These are phyloP conservation scores for Penelope pileata DNA, from an alignment of 2,113 vertebrate genomes.

Conservation along the genomic window DNA sequence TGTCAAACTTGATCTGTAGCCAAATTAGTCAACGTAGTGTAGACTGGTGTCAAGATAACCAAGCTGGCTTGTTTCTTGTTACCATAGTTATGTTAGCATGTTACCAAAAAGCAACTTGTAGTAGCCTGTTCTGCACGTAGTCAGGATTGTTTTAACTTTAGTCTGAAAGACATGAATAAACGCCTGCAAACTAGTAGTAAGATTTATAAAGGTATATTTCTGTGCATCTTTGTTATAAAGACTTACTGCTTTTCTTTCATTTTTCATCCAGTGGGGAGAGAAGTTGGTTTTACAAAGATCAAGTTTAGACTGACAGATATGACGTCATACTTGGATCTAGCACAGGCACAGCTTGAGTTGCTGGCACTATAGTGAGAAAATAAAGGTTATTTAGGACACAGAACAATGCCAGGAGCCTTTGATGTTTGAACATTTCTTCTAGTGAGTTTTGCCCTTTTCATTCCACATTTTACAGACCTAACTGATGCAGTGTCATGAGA, in stretches of 20 bases:
- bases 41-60: slow-evolving; percentile 57
- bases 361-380: slow-evolving; percentile 21
- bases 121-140: not conserved
- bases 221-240: not conserved
- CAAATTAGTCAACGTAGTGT: slow-evolving; percentile 58
- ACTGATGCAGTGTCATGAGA: not conserved
- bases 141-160: slow-evolving; percentile 11
- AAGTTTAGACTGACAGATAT: slow-evolving; percentile 11
- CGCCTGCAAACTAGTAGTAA: not conserved
- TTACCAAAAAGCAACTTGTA: slow-evolving; percentile 23
- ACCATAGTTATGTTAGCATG: slow-evolving; percentile 65
- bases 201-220: not conserved
- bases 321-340: slow-evolving; percentile 36
- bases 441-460: slow-evolving; percentile 56
- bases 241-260: not conserved
- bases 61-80: slow-evolving; percentile 59
- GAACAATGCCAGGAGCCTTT: slow-evolving; percentile 3
- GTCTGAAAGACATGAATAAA: not conserved
- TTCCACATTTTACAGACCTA: not conserved
- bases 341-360: slow-evolving; percentile 43
- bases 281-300: slow-evolving; percentile 14
- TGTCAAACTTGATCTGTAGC: slow-evolving; percentile 51
- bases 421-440: slow-evolving; percentile 48
- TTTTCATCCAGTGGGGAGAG: not conserved
- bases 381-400: slow-evolving; percentile 50